Percentiles rank a stretch among this genome's conserved stretches.
Conservation (phyloP, 2,888 invertebrate genomes). For the Trachelus iudaicus region DNA sequence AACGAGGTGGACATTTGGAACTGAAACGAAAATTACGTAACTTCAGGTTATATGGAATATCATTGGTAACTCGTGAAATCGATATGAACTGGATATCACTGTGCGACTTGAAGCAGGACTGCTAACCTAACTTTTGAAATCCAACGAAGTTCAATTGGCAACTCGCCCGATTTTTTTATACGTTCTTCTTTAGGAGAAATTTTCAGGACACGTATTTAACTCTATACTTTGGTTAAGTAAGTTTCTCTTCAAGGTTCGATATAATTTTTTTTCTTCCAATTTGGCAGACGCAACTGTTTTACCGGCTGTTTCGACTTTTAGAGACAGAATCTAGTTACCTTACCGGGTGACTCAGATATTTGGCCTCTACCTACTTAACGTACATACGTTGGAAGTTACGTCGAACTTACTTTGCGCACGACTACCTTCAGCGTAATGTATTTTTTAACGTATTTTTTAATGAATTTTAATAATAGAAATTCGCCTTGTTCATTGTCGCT, state of each 20-base stretch:
- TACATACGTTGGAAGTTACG: not conserved
- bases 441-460: not conserved
- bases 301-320: not conserved
- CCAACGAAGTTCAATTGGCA: not conserved
- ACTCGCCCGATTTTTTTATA: not conserved
- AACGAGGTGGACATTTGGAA: not conserved
- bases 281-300: not conserved
- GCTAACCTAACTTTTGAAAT: not conserved
- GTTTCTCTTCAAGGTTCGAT: not conserved
- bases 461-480: not conserved
- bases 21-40: no score
- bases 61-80: not conserved
- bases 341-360: conserved; percentile 30
- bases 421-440: not conserved
- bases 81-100: not conserved
- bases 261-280: not conserved
- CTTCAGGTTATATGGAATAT: not conserved
- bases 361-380: conserved; percentile 35
- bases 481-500: not conserved
- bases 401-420: not conserved
- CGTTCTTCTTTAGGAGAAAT: not conserved
- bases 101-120: not conserved
- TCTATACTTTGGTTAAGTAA: not conserved
- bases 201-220: not conserved
- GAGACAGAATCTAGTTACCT: conserved; percentile 27